Conservation (phyloP, 2,797 vertebrate genomes). For the Chloroceryle inda region DNA sequence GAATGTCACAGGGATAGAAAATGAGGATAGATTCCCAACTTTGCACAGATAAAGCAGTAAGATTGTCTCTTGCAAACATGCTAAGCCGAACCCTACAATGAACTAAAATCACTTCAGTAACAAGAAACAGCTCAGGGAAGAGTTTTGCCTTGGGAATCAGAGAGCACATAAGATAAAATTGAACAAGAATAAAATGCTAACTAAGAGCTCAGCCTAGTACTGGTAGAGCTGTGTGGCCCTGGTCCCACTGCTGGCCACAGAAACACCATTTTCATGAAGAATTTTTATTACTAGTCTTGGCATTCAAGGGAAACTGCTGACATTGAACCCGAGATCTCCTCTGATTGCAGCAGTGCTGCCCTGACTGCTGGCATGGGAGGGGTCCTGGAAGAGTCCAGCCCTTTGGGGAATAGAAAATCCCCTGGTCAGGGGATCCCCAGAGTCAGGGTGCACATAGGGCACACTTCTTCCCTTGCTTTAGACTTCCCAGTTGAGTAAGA, state of each 20-base stretch:
- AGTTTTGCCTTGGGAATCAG: not conserved
- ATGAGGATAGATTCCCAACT: not conserved
- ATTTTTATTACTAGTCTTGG: not conserved
- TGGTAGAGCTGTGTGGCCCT: not conserved
- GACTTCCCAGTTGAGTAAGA: not conserved
- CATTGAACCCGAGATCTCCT: accelerated
- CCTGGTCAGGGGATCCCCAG: too few relatives aligned
- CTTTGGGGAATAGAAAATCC: not conserved
- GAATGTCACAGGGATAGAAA: not conserved
- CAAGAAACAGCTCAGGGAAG: not conserved
- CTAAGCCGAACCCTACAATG: not conserved
- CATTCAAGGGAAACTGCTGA: not conserved
- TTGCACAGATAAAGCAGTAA: not conserved
- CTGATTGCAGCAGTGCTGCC: not conserved
- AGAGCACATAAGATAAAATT: not conserved
- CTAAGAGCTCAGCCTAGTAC: not conserved
- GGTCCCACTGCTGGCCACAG: not conserved
- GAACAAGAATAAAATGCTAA: not conserved
- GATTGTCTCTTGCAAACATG: not conserved
- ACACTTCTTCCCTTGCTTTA: not conserved
- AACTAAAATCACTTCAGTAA: not conserved
- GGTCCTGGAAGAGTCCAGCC: not conserved
- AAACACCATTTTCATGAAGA: accelerated
- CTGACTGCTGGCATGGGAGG: not conserved
- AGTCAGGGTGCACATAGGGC: not conserved